A percentile compares a stretch with the other conserved stretches of the same genome.
These are phyloP conservation scores for Girardinichthys multiradiatus DNA, from an alignment of 2,113 vertebrate species.

Conservation along the genomic window DNA sequence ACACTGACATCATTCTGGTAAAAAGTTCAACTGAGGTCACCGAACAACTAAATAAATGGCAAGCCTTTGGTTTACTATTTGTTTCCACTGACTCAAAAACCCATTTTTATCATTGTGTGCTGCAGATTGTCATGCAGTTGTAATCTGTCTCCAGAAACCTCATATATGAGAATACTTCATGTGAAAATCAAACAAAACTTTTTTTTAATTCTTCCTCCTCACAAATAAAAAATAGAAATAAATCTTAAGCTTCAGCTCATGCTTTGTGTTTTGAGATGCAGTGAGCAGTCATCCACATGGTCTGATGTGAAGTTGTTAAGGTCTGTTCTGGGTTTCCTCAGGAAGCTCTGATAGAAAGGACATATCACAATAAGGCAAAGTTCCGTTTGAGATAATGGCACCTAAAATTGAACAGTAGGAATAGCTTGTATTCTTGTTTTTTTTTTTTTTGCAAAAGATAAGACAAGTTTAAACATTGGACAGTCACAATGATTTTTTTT, in stretches of 20 bases:
- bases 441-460: neutral
- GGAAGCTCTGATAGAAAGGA: too few species aligned
- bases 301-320: too few species aligned
- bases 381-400: neutral
- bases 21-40: too few species aligned
- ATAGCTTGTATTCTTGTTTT: neutral
- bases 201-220: too few species aligned
- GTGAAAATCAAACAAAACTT: too few species aligned
- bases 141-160: too few species aligned
- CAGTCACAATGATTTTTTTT: too few species aligned
- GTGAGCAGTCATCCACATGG: neutral
- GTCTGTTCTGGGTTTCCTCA: too few species aligned
- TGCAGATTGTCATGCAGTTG: slow-evolving; percentile 3
- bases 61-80: neutral
- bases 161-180: too few species aligned
- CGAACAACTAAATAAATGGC: too few species aligned
- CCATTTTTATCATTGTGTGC: neutral
- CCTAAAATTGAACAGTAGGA: neutral
- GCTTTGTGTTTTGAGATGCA: neutral
- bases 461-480: neutral
- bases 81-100: neutral
- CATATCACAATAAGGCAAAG: too few species aligned
- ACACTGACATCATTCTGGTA: too few species aligned
- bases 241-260: neutral
- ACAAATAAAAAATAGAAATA: neutral